Evolutionary conservation across 2,113 vertebrate species (phyloP).

Genomic region (Zosterops lateralis): DNA sequence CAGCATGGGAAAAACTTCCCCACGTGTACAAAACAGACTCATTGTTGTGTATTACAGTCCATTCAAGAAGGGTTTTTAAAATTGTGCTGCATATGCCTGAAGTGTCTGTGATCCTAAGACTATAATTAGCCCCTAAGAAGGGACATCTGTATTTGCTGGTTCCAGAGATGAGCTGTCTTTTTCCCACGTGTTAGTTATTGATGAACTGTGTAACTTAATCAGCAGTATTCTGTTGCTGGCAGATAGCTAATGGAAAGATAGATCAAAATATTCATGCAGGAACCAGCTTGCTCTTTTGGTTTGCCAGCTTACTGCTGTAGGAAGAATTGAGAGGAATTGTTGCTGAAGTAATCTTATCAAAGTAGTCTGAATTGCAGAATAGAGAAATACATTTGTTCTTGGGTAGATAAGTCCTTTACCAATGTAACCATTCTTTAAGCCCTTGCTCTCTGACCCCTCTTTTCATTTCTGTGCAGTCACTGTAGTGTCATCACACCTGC

Average conservation of each 20-base stretch:
- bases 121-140: not conserved
- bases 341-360: not conserved
- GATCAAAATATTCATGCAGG: not conserved
- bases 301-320: not conserved
- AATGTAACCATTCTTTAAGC: not conserved
- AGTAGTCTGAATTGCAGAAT: not conserved
- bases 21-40: not conserved
- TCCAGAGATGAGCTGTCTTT: not conserved
- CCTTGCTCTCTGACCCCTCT: not conserved
- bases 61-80: not conserved
- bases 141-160: not conserved
- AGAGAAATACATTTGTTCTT: not conserved
- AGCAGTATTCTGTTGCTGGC: constrained; percentile 5
- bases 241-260: not conserved
- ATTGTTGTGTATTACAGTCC: not conserved
- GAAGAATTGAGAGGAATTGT: not conserved
- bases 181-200: not conserved
- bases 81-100: not conserved
- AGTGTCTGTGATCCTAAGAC: not conserved
- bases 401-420: not conserved
- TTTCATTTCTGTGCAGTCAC: not conserved
- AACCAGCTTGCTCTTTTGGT: not conserved
- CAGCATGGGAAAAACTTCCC: not conserved
- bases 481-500: not conserved
- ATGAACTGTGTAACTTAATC: constrained; percentile 15